A percentile compares a stretch with the other conserved stretches of the same genome.
phyloP scores from a whole-genome alignment of 2,888 invertebrate genomes.

The Mylabris sibirica region DNA sequence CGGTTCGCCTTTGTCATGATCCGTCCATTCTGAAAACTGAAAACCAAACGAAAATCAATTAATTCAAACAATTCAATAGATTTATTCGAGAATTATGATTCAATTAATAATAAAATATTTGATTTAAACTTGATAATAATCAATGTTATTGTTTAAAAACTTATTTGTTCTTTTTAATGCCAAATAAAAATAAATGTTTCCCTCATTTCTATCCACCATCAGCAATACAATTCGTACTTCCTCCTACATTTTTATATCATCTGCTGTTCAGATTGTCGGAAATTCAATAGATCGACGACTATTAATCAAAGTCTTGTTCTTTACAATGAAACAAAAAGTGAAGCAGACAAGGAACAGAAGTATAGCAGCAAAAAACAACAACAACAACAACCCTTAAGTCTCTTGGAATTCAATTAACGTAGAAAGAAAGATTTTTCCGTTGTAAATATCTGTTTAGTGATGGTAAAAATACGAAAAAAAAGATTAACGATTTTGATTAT shows the following conservation, averaged over 20 bases:
- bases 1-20: slow-evolving; percentile 68
- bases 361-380: background rate
- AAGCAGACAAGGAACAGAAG: background rate
- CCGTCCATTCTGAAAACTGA: slow-evolving; percentile 68
- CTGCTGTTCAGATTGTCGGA: background rate
- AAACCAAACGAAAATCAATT: slow-evolving; percentile 52
- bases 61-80: background rate
- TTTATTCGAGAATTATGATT: background rate
- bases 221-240: background rate
- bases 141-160: too few relatives aligned
- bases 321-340: background rate
- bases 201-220: too few relatives aligned
- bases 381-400: background rate
- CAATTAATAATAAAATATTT: too few relatives aligned
- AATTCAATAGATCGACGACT: background rate
- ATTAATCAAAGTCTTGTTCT: slow-evolving; percentile 7
- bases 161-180: too few relatives aligned
- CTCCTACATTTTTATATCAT: background rate
- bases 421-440: background rate
- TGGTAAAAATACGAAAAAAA: background rate
- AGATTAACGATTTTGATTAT: background rate
- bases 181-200: too few relatives aligned
- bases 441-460: background rate
- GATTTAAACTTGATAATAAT: too few relatives aligned
- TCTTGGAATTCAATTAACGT: background rate